These are phyloP conservation scores for Lycocerus yunnanus DNA, from an alignment of 2,888 invertebrate species.

Conservation along the genomic window DNA sequence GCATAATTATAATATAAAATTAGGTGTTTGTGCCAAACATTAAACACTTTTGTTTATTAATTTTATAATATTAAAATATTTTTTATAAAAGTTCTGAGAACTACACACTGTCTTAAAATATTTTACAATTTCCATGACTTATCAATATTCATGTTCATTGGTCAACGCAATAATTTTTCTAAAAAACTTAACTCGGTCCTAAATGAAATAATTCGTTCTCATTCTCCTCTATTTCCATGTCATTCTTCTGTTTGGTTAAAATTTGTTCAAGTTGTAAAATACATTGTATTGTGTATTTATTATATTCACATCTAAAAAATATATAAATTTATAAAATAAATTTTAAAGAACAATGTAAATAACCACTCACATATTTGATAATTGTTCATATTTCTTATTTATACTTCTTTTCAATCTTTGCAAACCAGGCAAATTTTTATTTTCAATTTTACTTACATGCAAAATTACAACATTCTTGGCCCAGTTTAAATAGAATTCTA, in stretches of 20 bases:
- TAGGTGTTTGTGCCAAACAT: no score
- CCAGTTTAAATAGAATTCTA: slow-evolving; percentile 91
- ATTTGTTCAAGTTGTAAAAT: slow-evolving; percentile 57
- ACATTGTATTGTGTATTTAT: slow-evolving; percentile 81
- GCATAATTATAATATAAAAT: no score
- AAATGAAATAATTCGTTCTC: slow-evolving; percentile 4
- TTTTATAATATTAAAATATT: not conserved
- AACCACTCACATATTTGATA: slow-evolving; percentile 80
- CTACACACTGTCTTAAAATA: no score
- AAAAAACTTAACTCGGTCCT: not conserved
- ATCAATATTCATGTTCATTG: not conserved
- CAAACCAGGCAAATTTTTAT: slow-evolving; percentile 68
- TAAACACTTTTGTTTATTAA: not conserved
- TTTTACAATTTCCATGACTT: not conserved
- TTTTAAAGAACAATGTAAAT: slow-evolving; percentile 2
- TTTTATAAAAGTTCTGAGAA: no score
- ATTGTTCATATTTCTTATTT: slow-evolving; percentile 75
- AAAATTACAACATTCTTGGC: slow-evolving; percentile 68
- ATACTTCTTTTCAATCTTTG: slow-evolving; percentile 79
- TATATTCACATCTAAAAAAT: slow-evolving; percentile 81
- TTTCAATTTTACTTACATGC: slow-evolving; percentile 63
- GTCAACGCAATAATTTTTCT: not conserved
- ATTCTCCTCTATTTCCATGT: slow-evolving; percentile 45
- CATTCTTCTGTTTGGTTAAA: slow-evolving; percentile 48
- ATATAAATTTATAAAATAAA: not conserved